Base-by-base conservation (phyloP, 1,140 invertebrate species). In the Phortica variegata region DNA sequence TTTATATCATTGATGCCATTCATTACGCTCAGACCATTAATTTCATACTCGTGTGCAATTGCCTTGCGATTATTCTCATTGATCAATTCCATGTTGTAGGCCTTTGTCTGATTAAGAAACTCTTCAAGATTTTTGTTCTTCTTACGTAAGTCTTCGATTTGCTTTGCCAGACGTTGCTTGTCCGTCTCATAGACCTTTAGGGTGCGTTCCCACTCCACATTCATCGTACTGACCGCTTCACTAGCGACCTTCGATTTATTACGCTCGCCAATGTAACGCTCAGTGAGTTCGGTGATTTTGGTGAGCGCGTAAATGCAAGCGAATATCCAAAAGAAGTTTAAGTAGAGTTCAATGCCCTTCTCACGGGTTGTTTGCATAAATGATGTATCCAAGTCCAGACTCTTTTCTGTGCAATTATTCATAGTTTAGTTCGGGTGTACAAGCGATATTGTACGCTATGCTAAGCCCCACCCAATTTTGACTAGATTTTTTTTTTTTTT, bases 261-360 rank as follows among this genome's bases (percentile, higher is more conserved):
- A 8, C 51, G 56, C 17, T 50, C 52, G 4, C 42, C 51, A 6
- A 68, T 19, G 42, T 53, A 54, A 4, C 48, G 52, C 10, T 66
- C 59, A 7, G 49, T 43, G 0, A 69, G 47, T 8, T 61, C 53
- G 4, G 49, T 52, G 6, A 66, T 45, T 41, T 60, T 60, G 13
- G 54, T 51, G 2, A 68, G 17, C 0, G 49, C 60, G 19, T 49
- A 69, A 13, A 68, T 54, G 32, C 57, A 53, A 6, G 33, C 48
- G 17, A 68, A 63, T 6, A 68, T 54, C 63, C 60, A 63, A n/a
- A 68, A 46, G 43, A 69, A 63, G 39, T 52, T 45, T 31, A 53
- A 29, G 23, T 60, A 68, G 3, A 53, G 29, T 41, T 62, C 51
- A 3, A 54, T 3, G 39, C 36, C 32, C 40, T 50, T 4, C 19